phyloP scores from a whole-genome alignment of 2,113 vertebrate species.

The Tetrax tetrax region DNA sequence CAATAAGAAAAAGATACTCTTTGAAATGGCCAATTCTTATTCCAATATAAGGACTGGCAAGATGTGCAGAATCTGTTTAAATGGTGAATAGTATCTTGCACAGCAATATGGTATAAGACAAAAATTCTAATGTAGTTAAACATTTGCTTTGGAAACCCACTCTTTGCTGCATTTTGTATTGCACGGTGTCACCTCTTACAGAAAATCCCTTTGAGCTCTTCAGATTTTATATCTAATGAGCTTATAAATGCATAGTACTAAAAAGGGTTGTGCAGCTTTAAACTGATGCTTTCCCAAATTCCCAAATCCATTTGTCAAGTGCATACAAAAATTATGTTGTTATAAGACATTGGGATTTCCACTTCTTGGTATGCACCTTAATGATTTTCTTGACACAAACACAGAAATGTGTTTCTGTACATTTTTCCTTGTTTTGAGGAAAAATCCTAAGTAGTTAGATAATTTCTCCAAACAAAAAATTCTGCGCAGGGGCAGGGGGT shows the following conservation, averaged over 20 bases:
- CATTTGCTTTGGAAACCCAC: constrained; percentile 37
- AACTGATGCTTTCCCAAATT: constrained; percentile 37
- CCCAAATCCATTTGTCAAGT: constrained; percentile 2
- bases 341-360: not conserved
- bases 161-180: constrained; percentile 31
- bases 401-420: not conserved
- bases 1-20: constrained; percentile 10
- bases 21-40: constrained; percentile 15
- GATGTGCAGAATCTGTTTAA: constrained; percentile 22
- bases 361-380: constrained; percentile 11
- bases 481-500: not conserved
- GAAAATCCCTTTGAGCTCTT: constrained; percentile 23
- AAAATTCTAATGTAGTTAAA: constrained; percentile 15
- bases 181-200: constrained; percentile 26
- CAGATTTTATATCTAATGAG: not conserved
- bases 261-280: constrained; percentile 52
- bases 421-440: constrained; percentile 12
- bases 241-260: constrained; percentile 5
- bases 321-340: constrained; percentile 12
- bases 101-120: constrained; percentile 31
- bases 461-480: not conserved
- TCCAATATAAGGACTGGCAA: not conserved
- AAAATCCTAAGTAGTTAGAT: not conserved
- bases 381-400: not conserved
- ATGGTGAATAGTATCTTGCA: constrained; percentile 19